Evolutionary conservation across 2,888 invertebrate genomes (phyloP), one percentile per base, ranked within the genome.

Genomic region (Charanyca ferruginea): DNA sequence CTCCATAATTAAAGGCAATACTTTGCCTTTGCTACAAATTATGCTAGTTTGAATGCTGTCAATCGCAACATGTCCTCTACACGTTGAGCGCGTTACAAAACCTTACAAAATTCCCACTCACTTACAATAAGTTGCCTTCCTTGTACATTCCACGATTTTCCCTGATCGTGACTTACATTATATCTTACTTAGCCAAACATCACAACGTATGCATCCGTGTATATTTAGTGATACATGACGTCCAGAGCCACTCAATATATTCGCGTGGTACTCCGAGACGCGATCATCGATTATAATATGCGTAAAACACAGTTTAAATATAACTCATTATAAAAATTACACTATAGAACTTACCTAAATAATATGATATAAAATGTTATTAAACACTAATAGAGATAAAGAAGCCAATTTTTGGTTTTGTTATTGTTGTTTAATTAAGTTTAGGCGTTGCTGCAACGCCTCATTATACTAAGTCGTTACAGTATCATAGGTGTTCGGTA

Each of bases 341-440:
- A 73, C 76, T 83, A 82, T 83, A 53, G 60, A 85, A 86, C 90
- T 91, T 91, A 93, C 78, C 87, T 90, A 90, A 88, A 84, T 88
- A 91, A 80, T 92, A 93, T 91, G 91, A 93, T 93, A 93, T 93
- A 93, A 93, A 92, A 91, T 89, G 91, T 87, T 90, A 91, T 91
- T 91, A 91, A 74, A 85, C 83, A 87, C 89, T 87, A 88, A 83
- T 89, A 92, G 90, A 92, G 92, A 93, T 89, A 88, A 89, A 90
- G 87, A 94, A 94, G 94, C 93, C 91, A 90, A 92, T 94, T 91
- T 94, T 94, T 93, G 93, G 94, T 93, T 93, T 81, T 92, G 89
- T 90, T 90, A 89, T 87, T 86, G 83, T 87, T 86, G 84, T 85
- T 60, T 70, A 83, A 81, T 85, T 84, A 86, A 83, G 81, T 81